These are phyloP conservation scores for Anodontia alba DNA, from an alignment of 2,888 invertebrate genomes.

Conservation along the genomic window DNA sequence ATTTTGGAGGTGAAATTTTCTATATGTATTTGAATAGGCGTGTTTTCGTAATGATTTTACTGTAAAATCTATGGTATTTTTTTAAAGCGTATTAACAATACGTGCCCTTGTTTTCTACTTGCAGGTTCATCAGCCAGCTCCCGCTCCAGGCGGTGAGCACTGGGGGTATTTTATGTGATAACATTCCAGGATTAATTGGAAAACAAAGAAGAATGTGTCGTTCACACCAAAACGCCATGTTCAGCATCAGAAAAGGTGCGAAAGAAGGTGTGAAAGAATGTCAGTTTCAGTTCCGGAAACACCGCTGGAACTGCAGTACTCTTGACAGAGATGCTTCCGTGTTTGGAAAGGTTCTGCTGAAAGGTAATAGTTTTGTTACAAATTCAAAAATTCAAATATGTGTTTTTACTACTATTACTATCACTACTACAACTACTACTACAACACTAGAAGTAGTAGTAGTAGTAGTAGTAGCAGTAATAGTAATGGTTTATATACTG, in stretches of 20 bases:
- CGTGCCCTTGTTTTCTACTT: too few relatives aligned
- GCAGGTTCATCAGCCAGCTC: conserved; percentile 84
- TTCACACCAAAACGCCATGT: conserved; percentile 83
- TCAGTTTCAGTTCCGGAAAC: conserved; percentile 83
- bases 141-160: conserved; percentile 82
- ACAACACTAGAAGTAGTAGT: too few relatives aligned
- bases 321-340: conserved; percentile 83
- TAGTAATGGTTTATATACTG: too few relatives aligned
- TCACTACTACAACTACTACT: background rate
- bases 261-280: conserved; percentile 84
- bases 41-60: too few relatives aligned
- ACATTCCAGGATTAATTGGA: conserved; percentile 84
- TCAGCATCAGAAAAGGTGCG: conserved; percentile 83
- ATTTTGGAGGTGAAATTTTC: too few relatives aligned
- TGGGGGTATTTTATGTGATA: conserved; percentile 82
- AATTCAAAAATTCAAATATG: too few relatives aligned
- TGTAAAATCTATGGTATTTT: too few relatives aligned
- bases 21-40: too few relatives aligned
- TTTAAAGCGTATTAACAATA: too few relatives aligned
- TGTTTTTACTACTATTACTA: background rate
- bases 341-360: conserved; percentile 85
- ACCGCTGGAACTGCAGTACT: conserved; percentile 84
- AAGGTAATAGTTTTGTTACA: conserved; percentile 79
- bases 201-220: conserved; percentile 84
- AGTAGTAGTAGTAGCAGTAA: background rate